Evolutionary conservation across 2,888 invertebrate genomes (phyloP), one percentile per base, ranked within the genome.

Genomic region (Troides oblongomaculatus): DNA sequence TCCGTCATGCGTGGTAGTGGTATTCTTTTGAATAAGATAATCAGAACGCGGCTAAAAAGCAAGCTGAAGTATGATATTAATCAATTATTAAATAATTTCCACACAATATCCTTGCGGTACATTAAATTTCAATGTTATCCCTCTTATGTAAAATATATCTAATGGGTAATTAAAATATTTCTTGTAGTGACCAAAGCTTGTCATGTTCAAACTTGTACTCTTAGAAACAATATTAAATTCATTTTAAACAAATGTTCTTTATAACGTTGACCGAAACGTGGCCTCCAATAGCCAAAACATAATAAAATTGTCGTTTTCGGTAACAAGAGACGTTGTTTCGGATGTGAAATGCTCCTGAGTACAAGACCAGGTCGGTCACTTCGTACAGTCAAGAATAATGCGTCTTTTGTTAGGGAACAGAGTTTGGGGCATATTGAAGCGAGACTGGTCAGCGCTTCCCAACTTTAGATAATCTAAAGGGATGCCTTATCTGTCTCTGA

Each of bases 1-100:
- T 76, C 77, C 78, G 74, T 72, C 76, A 76, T 71, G 75, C 79
- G 76, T 80, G 78, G 81, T 82, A 84, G 82, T 81, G 83, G 85
- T 87, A 84, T 78, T 79, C 79, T 78, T 87, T 88, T 88, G 89
- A 90, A 89, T 90, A 90, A 87, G 86, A 81, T 23, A 21, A 21
- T 58, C 57, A 58, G n/a, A 58, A 58, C 23, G 21, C 53, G 53
- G 53, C 7, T 18, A 53, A 18, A 53, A 14, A 46, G 12, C n/a
- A 53, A 53, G n/a, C 53, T 2, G n/a, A 53, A 12, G 53, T 6
- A 53, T 53, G n/a, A 53, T 53, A n/a, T 53, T 53, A 53, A n/a
- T 53, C 6, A 53, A 53, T n/a, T 7, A n/a, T 53, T 18, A n/a
- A 53, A 53, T 1, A 14, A 53, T 53, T n/a, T n/a, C n/a, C n/a